These are phyloP conservation scores for Panagrolaimus sp. DNA, from an alignment of 1,140 invertebrate genomes.

Conservation along the genomic window DNA sequence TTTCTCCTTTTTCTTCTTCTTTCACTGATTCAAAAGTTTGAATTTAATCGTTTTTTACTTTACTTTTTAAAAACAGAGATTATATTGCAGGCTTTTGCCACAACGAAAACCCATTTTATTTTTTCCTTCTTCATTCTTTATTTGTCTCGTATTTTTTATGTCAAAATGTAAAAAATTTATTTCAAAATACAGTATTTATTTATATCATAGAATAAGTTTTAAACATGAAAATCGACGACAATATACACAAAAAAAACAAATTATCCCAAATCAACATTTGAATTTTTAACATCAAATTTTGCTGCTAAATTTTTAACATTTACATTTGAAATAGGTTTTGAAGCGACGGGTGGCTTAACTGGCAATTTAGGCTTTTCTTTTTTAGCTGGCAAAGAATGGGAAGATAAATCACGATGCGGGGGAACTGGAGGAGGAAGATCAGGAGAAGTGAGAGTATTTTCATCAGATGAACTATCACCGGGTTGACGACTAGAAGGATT, in stretches of 20 bases:
- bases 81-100: too few species aligned
- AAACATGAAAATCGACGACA: background rate
- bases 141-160: too few species aligned
- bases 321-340: slow-evolving; percentile 15
- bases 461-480: background rate
- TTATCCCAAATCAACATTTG: slow-evolving; percentile 1
- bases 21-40: too few species aligned
- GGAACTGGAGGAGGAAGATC: background rate
- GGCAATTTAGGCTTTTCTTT: slow-evolving; percentile 23
- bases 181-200: too few species aligned
- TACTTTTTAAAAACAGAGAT: too few species aligned
- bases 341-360: slow-evolving; percentile 19
- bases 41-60: too few species aligned
- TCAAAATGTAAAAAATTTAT: too few species aligned
- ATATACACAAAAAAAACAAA: background rate
- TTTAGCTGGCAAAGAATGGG: background rate
- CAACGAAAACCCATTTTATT: too few species aligned
- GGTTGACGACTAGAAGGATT: slow-evolving; percentile 18
- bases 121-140: too few species aligned
- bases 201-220: too few species aligned
- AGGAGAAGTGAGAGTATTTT: background rate
- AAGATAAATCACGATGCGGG: background rate
- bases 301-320: slow-evolving; percentile 28
- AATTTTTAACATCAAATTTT: slow-evolving; percentile 25
- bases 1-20: too few species aligned